A percentile compares a stretch with the other conserved stretches of the same genome.
Conservation (phyloP, 2,888 invertebrate genomes). For the Thereva unica region DNA sequence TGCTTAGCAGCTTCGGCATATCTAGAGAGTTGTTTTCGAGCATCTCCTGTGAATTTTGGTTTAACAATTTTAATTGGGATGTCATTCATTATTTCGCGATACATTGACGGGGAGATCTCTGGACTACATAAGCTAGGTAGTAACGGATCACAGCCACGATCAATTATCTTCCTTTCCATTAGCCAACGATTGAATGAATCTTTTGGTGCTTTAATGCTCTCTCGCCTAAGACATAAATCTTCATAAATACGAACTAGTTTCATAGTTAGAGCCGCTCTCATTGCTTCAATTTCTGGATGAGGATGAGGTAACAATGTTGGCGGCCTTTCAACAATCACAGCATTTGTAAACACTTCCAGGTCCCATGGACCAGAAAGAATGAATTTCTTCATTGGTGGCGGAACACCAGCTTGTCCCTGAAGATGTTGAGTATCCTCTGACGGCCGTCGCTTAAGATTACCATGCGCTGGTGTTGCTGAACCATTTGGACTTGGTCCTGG, state of each 20-base stretch:
- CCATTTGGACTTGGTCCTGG: conserved; percentile 54
- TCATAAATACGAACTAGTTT: conserved; percentile 91
- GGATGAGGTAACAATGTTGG: conserved; percentile 86
- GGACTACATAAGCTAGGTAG: conserved; percentile 90
- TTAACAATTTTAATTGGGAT: conserved; percentile 95
- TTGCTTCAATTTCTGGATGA: conserved; percentile 91
- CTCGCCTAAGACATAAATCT: conserved; percentile 90
- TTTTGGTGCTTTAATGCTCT: conserved; percentile 91
- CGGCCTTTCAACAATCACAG: conserved; percentile 76
- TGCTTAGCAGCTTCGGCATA: conserved; percentile 97
- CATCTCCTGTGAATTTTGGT: conserved; percentile 94
- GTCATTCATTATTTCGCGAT: conserved; percentile 97
- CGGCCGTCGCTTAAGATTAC: conserved; percentile 52
- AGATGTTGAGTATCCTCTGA: conserved; percentile 56
- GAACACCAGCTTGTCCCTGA: conserved; percentile 51
- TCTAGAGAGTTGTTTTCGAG: conserved; percentile 87
- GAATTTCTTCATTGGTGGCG: conserved; percentile 83
- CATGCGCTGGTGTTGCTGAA: conserved; percentile 43
- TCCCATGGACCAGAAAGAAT: conserved; percentile 93
- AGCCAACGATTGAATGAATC: conserved; percentile 97
- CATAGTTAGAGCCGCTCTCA: conserved; percentile 77
- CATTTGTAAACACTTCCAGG: conserved; percentile 89
- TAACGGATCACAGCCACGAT: conserved; percentile 87
- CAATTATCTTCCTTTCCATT: conserved; percentile 91
- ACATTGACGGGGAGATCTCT: conserved; percentile 93